Percentiles rank a stretch among this genome's conserved stretches.
These are phyloP conservation scores for Tetraneura akinire DNA, from an alignment of 1,140 invertebrate genomes.

Conservation along the genomic window DNA sequence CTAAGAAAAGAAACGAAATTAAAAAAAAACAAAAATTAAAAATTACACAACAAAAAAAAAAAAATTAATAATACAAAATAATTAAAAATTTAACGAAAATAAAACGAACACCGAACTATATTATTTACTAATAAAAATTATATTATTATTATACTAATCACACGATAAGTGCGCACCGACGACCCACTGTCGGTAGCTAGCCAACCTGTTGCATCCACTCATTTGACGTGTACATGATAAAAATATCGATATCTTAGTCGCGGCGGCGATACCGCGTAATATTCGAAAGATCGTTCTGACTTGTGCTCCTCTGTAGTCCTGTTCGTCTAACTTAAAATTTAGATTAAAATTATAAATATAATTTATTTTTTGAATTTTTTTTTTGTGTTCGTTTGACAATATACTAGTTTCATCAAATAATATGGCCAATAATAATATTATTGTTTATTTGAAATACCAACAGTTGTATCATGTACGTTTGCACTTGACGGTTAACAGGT, in stretches of 20 bases:
- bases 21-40: slow-evolving; percentile 1
- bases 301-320: too few relatives aligned
- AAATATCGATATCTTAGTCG: slow-evolving; percentile 39
- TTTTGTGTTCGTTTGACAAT: too few relatives aligned
- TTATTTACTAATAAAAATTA: background rate
- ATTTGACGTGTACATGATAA: slow-evolving; percentile 50
- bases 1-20: background rate
- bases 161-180: slow-evolving; percentile 2
- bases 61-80: slow-evolving; percentile 1
- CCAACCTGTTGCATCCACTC: slow-evolving; percentile 40
- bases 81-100: slow-evolving; percentile 1
- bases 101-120: slow-evolving; percentile 19
- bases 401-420: too few relatives aligned
- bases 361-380: too few relatives aligned
- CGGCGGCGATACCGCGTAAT: background rate
- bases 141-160: background rate
- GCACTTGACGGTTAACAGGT: too few relatives aligned
- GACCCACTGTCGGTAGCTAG: background rate
- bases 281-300: background rate
- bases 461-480: too few relatives aligned
- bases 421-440: too few relatives aligned
- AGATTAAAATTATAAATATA: too few relatives aligned
- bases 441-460: too few relatives aligned
- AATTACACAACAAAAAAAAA: slow-evolving; percentile 1
- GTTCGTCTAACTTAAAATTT: too few relatives aligned